phyloP scores from a whole-genome alignment of 2,888 invertebrate species.

The Drosophila kuntzei region DNA sequence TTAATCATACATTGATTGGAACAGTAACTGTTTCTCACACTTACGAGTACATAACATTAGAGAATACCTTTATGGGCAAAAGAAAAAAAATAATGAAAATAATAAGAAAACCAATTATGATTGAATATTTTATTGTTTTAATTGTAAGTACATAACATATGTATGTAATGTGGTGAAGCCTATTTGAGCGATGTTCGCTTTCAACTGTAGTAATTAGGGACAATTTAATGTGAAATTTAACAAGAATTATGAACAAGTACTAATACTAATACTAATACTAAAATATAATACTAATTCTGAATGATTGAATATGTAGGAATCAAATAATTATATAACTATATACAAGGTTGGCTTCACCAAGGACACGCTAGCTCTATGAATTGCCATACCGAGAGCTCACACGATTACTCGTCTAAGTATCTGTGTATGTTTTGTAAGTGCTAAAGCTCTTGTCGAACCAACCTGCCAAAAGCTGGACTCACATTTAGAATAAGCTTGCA shows the following conservation, averaged over 20 bases:
- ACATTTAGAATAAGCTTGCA: conserved; percentile 47
- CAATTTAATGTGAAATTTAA: conserved; percentile 64
- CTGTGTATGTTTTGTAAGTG: conserved; percentile 8
- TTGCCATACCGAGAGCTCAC: background rate
- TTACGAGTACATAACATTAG: conserved; percentile 36
- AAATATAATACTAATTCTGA: conserved; percentile 9
- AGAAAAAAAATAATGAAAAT: conserved; percentile 17
- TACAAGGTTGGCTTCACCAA: conserved; percentile 40
- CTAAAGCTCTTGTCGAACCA: conserved; percentile 38
- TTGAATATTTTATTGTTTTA: conserved; percentile 49
- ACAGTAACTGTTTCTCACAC: conserved; percentile 63
- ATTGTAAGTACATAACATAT: conserved; percentile 41
- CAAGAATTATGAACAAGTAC: conserved; percentile 28
- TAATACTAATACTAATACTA: conserved; percentile 13
- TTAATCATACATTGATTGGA: conserved; percentile 33
- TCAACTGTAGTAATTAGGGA: conserved; percentile 76
- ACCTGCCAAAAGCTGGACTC: conserved; percentile 61
- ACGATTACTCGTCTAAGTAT: background rate
- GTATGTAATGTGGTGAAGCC: conserved; percentile 65
- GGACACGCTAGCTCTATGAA: conserved; percentile 17
- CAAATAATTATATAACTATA: conserved; percentile 23
- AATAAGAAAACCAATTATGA: conserved; percentile 21
- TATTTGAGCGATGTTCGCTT: conserved; percentile 83
- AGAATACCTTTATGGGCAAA: conserved; percentile 38
- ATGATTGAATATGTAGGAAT: conserved; percentile 32